Base-by-base conservation (phyloP, 2,888 invertebrate species). In the Ypsolopha scabrella region DNA sequence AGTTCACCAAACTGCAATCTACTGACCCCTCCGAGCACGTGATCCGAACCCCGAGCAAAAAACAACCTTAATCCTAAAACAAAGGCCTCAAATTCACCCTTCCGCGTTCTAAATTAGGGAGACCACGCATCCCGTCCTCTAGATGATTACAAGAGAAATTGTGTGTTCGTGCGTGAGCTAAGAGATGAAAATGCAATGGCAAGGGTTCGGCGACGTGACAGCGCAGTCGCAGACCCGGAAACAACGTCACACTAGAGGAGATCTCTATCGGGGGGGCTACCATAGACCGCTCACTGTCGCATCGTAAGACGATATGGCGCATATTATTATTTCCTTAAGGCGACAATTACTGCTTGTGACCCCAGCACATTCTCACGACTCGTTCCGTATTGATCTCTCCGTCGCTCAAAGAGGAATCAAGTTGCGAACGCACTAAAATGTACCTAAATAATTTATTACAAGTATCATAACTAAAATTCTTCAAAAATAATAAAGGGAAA, bases 211-310 rank as follows among this genome's bases (percentile, higher is more conserved):
- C 61, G 67, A 62, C 65, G 68, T 68, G 64, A 72, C 60, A 63
- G 60, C 62, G 61, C 60, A 60, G 79, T 64, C 87, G 87, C 83
- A 79, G 76, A 75, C 80, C 71, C 68, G 65, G 61, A 65, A 62
- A 63, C 68, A 68, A 80, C 79, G 79, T 78, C 82, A 74, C 75
- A 75, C 73, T 78, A 79, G 80, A 80, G 82, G 72, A 79, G 75
- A 79, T 72, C 71, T 75, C 39, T 47, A 41, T n/a, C 33, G 13
- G 46, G 7, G 38, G 38, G 33, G 35, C 10, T 14, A 41, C 24
- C 24, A 24, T 4, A 4, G 24, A 24, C 24, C 24, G 4, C 4
- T 24, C 4, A 24, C 2, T 24, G 24, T 24, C 24, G 24, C 24
- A 24, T 24, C 24, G 24, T 3, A 24, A 3, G 24, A n/a, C n/a